Percentiles rank a stretch among this genome's conserved stretches.
These are phyloP conservation scores for Actinopyga echinites DNA, from an alignment of 53 echinoderm and acorn worm genomes.

Conservation along the genomic window DNA sequence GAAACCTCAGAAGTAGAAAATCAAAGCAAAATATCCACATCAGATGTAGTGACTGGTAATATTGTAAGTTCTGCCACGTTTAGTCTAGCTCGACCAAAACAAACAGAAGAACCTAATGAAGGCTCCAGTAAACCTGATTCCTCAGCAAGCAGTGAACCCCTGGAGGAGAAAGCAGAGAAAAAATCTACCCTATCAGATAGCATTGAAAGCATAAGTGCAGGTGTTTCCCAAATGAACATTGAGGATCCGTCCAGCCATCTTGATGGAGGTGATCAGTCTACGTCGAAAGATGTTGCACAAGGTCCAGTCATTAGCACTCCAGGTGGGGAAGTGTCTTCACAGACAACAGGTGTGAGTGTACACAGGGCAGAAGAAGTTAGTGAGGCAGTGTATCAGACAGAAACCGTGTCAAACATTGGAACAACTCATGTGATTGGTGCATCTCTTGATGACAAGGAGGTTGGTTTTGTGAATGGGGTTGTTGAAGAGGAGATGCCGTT, in stretches of 20 bases:
- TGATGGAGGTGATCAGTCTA: background rate
- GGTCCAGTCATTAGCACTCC: background rate
- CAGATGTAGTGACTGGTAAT: background rate
- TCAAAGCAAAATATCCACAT: background rate
- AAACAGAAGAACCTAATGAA: no score
- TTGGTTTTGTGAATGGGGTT: constrained; percentile 87
- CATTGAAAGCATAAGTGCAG: constrained; percentile 19
- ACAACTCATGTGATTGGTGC: constrained; percentile 85
- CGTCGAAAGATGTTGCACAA: background rate
- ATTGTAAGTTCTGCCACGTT: constrained; percentile 31
- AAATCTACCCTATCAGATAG: background rate
- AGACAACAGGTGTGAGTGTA: constrained; percentile 41
- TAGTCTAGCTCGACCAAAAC: background rate
- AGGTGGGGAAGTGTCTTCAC: background rate
- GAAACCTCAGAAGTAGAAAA: background rate
- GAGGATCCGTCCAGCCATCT: constrained; percentile 28
- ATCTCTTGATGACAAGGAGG: constrained; percentile 77
- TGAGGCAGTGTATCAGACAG: constrained; percentile 77
- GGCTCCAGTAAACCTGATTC: background rate
- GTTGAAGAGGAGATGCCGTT: constrained; percentile 72
- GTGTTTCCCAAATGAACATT: background rate
- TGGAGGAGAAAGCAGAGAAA: no score
- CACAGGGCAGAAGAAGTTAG: constrained; percentile 74
- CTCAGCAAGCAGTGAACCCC: no score
- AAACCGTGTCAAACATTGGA: constrained; percentile 85